Conservation (phyloP, 1,140 invertebrate species). For the Ceratina australensis region DNA sequence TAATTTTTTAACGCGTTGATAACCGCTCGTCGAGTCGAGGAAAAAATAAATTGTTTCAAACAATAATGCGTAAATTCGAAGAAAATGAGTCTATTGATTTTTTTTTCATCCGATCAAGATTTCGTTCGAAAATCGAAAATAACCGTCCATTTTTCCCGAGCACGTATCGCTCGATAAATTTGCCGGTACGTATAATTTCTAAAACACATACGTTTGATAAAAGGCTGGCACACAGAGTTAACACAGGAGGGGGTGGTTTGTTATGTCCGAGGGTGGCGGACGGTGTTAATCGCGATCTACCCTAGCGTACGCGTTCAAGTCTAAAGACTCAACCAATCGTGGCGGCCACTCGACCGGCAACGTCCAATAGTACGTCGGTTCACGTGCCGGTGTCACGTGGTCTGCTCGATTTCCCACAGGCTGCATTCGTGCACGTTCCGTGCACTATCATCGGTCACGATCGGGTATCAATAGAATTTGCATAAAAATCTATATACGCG, state of each 20-base stretch:
- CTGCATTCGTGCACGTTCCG: conserved; percentile 72
- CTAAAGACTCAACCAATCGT: conserved; percentile 48
- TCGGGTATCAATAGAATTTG: conserved; percentile 79
- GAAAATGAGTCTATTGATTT: too few species aligned
- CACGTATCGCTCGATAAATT: conserved; percentile 54
- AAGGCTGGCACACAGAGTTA: conserved; percentile 44
- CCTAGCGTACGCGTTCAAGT: conserved; percentile 36
- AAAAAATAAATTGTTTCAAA: too few species aligned
- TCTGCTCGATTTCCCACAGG: conserved; percentile 67
- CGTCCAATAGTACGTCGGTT: conserved; percentile 24
- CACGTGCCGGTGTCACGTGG: conserved; percentile 23
- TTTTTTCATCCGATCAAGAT: neutral
- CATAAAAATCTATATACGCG: conserved; percentile 78
- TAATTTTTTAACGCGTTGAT: too few species aligned
- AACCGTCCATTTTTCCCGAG: conserved; percentile 37
- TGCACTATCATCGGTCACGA: conserved; percentile 74
- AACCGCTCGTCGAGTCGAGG: too few species aligned
- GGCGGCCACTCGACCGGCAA: conserved; percentile 44
- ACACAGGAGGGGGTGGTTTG: conserved; percentile 27
- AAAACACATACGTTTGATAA: conserved; percentile 61
- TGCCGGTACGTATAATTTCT: conserved; percentile 53
- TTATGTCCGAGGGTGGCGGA: conserved; percentile 29
- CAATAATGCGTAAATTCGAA: too few species aligned
- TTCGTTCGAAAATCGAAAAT: conserved; percentile 2
- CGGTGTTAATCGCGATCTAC: conserved; percentile 56